Percentiles rank a stretch among this genome's conserved stretches.
These are phyloP conservation scores for Apogon hyalosoma DNA, from an alignment of 2,797 vertebrate species.

Conservation along the genomic window DNA sequence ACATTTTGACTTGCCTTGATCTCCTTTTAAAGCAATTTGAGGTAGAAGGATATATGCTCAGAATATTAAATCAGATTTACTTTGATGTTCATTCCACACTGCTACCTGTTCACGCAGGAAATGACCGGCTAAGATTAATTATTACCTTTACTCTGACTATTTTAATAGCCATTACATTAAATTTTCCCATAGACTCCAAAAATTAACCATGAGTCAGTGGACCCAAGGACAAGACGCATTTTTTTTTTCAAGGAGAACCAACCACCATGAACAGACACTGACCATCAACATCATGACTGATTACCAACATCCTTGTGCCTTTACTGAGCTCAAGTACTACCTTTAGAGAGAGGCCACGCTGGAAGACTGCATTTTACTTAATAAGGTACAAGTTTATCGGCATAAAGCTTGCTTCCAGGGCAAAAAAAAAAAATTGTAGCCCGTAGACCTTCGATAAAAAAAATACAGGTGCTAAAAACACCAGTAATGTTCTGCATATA, in stretches of 20 bases:
- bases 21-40: slow-evolving; percentile 44
- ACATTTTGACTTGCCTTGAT: slow-evolving; percentile 37
- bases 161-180: slow-evolving; percentile 15
- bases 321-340: background rate
- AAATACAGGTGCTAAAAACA: background rate
- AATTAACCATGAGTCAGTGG: background rate
- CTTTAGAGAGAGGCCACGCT: background rate
- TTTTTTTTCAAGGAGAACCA: background rate
- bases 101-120: slow-evolving; percentile 38
- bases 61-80: slow-evolving; percentile 54
- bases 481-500: background rate
- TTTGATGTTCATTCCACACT: slow-evolving; percentile 46
- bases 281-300: background rate
- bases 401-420: background rate
- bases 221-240: background rate
- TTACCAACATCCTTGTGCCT: background rate
- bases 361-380: too few relatives aligned
- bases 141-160: slow-evolving; percentile 34
- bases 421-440: too few relatives aligned
- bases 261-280: background rate
- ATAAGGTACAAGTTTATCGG: background rate
- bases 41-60: slow-evolving; percentile 14
- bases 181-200: background rate
- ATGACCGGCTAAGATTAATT: slow-evolving; percentile 34
- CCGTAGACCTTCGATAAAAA: background rate